Conservation (phyloP, 2,113 vertebrate genomes). For the Lichenostomus cassidix region DNA sequence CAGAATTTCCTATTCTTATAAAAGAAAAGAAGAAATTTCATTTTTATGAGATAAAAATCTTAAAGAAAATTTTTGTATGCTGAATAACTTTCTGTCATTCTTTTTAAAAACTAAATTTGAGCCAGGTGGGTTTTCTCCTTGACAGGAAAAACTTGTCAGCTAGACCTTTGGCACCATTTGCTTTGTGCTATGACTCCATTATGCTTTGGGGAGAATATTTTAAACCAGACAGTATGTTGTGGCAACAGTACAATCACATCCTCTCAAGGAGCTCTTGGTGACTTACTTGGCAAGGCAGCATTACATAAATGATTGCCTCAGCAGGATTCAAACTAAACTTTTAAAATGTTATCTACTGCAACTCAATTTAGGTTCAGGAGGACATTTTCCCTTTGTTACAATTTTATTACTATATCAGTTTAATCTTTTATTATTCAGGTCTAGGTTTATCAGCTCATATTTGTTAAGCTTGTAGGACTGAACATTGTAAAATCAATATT, state of each 20-base stretch:
- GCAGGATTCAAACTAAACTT: not conserved
- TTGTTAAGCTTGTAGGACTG: conserved; percentile 54
- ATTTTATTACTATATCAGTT: conserved; percentile 33
- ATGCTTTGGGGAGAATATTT: not conserved
- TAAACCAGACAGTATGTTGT: not conserved
- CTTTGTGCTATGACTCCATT: not conserved
- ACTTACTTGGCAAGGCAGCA: not conserved
- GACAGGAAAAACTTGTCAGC: not conserved
- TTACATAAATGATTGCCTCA: not conserved
- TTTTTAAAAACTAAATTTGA: not conserved
- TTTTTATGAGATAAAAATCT: not conserved
- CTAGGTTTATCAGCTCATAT: conserved; percentile 51
- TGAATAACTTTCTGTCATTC: not conserved
- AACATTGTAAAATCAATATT: conserved; percentile 65
- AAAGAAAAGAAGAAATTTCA: not conserved
- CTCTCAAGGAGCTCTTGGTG: not conserved
- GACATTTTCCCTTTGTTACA: not conserved
- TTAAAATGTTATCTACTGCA: not conserved
- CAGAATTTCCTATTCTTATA: not conserved
- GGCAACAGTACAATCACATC: not conserved
- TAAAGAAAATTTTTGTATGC: not conserved
- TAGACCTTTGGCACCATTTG: not conserved
- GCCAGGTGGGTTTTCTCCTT: not conserved
- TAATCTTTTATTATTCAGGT: conserved; percentile 34
- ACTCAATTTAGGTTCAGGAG: not conserved